Base-by-base conservation (phyloP, 2,888 invertebrate species). In the Spilosoma lubricipeda region DNA sequence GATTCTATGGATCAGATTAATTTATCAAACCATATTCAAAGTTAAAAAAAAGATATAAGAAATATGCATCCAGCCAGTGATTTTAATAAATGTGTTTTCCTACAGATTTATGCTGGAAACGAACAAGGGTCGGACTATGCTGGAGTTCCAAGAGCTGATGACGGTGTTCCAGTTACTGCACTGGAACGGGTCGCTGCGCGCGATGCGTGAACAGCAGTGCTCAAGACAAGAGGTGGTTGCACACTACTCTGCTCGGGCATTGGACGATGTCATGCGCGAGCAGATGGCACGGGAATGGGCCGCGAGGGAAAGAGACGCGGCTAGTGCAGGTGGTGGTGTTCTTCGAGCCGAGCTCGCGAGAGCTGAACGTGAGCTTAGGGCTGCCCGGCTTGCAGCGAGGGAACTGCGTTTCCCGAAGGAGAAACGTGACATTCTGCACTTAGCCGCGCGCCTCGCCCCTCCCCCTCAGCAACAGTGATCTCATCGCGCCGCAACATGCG, bases 241-340 rank as follows among this genome's bases (percentile, higher is more conserved):
- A 68, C 99, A 99, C 93, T 99, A 99, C 93, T 98, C 98, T 36
- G 98, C 99, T 92, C 97, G 99, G 39, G 98, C 98, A 64, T 96
- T 99, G 42, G 99, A 99, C 89, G 99, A 99, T 89, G 98, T 98
- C 90, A 99, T 99, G 99, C 97, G 99, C 79, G 98, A 98, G 77
- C 98, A 98, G 94, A 99, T 99, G 99, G 99, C 99, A 23, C 96
- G 99, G 71, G 99, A 99, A 92, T 99, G 99, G 99, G 98, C 99
- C 75, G 98, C 98, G 18, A 96, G 98, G 59, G 94, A 94, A 80
- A 86, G 93, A 9, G 94, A 94, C 71, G 92, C 93, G 52, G 87
- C 90, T 45, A 85, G 90, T 15, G 82, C 88, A 27, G 91, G 90
- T 45, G 91, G 92, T 45, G 89, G 98, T 1, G 97, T 98, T 72